Evolutionary conservation across 2,113 vertebrate genomes (phyloP), one percentile per base, ranked within the genome.

Genomic region (Labeo rohita): DNA sequence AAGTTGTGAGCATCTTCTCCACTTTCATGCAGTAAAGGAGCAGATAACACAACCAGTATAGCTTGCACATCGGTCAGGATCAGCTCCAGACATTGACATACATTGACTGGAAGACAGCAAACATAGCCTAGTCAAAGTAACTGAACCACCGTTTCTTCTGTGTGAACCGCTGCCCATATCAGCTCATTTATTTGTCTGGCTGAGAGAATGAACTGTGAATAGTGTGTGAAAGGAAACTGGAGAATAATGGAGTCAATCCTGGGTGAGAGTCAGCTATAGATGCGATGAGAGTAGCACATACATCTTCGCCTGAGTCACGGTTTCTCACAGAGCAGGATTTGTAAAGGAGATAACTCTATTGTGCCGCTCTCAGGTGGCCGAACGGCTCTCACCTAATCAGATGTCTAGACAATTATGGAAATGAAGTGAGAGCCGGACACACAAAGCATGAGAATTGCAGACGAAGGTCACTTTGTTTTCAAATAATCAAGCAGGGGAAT

Each of bases 321-420:
- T 87, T 73, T 52, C 36, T 54, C 45, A 63, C 45, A 36, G 34
- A 85, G 45, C 7, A 16, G 63, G 75, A 56, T 66, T 36, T 52
- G 45, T 66, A 45, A 43, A 39, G 56, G 28, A 54, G 80, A 83
- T 76, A 83, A 86, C 66, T 66, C 54, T 66, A 54, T 82, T 82
- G 85, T 68, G 73, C 49, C 6, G 21, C 50, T 52, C 68, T 73
- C 82, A 84, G 82, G 68, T 84, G 68, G 28, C 68, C 36, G 36
- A 43, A 45, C 6, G 15, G 76, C 70, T 65, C 21, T 65, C 59
- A 13, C 61, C 80, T 77, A 83, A 83, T 87, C 80, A 76, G 72
- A 86, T 73, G 87, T 77, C 80, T 77, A 86, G 87, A 86, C 75
- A 84, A 73, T 86, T 89, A 80, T 52, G 68, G 56, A 81, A 84